Base-by-base conservation (phyloP, 1,140 invertebrate genomes). In the Psix sp. region DNA sequence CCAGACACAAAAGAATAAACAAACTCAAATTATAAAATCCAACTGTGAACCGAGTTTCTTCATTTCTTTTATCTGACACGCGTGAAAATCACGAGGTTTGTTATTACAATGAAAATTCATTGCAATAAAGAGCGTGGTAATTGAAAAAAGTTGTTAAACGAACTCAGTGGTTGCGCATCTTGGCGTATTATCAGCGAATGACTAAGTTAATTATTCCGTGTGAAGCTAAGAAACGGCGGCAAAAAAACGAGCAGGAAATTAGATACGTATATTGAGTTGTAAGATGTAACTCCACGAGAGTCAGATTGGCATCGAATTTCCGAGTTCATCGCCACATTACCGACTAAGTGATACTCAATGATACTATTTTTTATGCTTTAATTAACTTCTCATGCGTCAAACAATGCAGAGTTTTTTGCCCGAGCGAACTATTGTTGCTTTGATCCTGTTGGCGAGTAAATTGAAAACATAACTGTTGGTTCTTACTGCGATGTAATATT, bases 311-410 rank as follows among this genome's bases (percentile, higher is more conserved):
- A 39, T 68, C 45, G 16, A 0, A 33, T 51, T 68, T 31, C 52
- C 20, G 56, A 62, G 54, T 70, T 70, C 66, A 56, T 51, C 42
- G 54, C 21, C 42, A 54, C 31, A 29, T 51, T 52, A 40, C 31
- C 1, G 6, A 1, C 16, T 21, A 56, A 36, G 29, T 33, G 56
- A 60, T 36, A 56, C 29, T 38, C 29, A 38, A 46, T 36, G 29
- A 31, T 36, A 59, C 10, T 13, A 45, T 29, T 59, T 51, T 20
- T 57, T 38, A 39, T 38, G 31, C 24, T 46, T 39, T 46, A 51
- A 49, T 62, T 49, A 38, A n/a, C 20, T 66, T 56, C 46, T 45
- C 39, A 45, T n/a, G n/a, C 35, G 62, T 16, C 38, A 24, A 2
- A n/a, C 20, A 24, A 24, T 24, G 9, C 21, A 24, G 9, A 5